Evolutionary conservation across 2,888 invertebrate genomes (phyloP).

Genomic region (Dasysyrphus tricinctus): DNA sequence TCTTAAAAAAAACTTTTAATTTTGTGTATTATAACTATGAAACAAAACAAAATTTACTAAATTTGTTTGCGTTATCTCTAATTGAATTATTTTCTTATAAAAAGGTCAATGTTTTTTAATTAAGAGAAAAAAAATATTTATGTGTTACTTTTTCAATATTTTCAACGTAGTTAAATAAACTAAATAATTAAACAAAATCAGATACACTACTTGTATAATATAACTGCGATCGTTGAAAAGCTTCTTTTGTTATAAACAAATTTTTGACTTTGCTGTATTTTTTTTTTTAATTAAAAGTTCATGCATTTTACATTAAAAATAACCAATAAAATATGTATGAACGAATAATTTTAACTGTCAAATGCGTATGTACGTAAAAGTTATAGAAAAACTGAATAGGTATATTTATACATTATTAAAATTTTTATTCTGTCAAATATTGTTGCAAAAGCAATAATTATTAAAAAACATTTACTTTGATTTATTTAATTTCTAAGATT

Average conservation of each 20-base stretch:
- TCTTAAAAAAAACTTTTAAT: no score
- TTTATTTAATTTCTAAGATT: slow-evolving; percentile 71
- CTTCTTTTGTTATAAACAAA: background rate
- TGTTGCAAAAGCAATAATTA: slow-evolving; percentile 39
- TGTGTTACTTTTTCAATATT: background rate
- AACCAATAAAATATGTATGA: background rate
- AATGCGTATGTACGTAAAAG: slow-evolving; percentile 2
- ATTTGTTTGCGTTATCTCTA: no score
- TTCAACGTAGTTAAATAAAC: background rate
- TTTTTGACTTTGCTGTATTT: background rate
- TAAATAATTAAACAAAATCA: background rate
- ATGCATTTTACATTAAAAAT: background rate
- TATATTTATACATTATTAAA: slow-evolving; percentile 51
- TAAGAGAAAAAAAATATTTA: background rate
- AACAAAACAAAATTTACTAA: no score
- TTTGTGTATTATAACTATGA: no score
- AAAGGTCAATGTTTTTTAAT: no score
- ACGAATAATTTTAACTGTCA: background rate
- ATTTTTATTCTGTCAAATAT: slow-evolving; percentile 60
- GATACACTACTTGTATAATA: background rate
- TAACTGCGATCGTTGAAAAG: background rate
- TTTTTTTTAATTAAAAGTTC: background rate
- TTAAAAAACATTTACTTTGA: slow-evolving; percentile 35
- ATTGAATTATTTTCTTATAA: no score
- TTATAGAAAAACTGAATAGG: background rate